Base-by-base conservation (phyloP, 2,797 vertebrate species). In the Smutsia temminckii region DNA sequence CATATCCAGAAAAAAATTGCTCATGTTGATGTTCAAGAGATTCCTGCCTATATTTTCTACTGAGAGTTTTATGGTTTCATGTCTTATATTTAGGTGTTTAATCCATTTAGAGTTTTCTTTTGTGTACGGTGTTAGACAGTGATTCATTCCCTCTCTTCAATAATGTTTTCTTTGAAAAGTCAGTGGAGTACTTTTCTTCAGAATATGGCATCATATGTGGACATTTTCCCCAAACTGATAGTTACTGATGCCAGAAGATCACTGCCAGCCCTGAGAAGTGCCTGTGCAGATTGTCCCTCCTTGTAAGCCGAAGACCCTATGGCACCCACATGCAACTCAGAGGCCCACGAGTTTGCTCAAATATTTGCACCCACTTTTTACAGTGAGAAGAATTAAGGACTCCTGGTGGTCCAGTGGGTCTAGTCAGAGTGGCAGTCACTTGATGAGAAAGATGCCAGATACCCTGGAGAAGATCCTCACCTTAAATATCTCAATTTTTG, bases 131-230 rank as follows among this genome's bases (percentile, higher is more conserved):
- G 46, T 46, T 46, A 46, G 11, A 46, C 46, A 46, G 42, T 46
- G 42, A 46, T 46, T 46, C 42, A 46, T 46, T 68, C 53, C 11
- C 20, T 83, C 25, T 77, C 37, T 64, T 91, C 37, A 42, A 57
- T 61, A 77, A 71, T 18, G 8, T 63, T 77, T 83, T 83, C 59
- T 80, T 69, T 57, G 53, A 83, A 75, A 93, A 93, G 34, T 61
- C 87, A 93, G 46, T 34, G 27, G 23, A 34, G 10, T 40, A n/a
- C 7, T 59, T 88, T 34, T 40, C 66, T 63, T 81, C 83, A 83
- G 71, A 49, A 27, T 34, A 21, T 61, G 55, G 87, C 68, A 86
- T 17, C 40, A 34, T 23, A 69, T 13, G 11, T 63, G 57, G 32
- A 49, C 61, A 37, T 86, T 68, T 59, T 25, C 32, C 46, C 40